Evolutionary conservation across 2,797 vertebrate genomes (phyloP).

Genomic region (Tiaroga cobitis): DNA sequence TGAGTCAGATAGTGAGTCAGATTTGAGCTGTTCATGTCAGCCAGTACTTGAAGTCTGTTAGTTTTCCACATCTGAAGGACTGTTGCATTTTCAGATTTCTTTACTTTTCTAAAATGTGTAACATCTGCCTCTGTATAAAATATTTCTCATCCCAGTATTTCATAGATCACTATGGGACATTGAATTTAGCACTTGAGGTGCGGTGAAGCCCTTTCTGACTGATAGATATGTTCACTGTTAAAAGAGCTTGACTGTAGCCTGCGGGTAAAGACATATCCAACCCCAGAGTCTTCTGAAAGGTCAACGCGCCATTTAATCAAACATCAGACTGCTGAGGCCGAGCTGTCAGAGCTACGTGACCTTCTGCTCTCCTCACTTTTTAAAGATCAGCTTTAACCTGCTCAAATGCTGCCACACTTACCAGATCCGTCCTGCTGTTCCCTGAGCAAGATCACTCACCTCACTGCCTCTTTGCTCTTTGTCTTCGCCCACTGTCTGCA

Average conservation of each 20-base stretch:
- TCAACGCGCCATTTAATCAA: constrained; percentile 80
- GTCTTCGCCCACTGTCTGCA: constrained; percentile 13
- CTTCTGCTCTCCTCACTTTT: constrained; percentile 69
- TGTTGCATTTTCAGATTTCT: neutral
- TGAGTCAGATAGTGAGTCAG: neutral
- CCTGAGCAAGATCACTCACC: constrained; percentile 16
- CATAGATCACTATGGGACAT: constrained; percentile 22
- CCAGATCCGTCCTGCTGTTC: constrained; percentile 9
- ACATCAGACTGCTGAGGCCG: constrained; percentile 71
- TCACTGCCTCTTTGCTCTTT: neutral
- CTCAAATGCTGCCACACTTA: constrained; percentile 40
- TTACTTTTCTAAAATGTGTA: neutral
- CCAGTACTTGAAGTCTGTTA: neutral
- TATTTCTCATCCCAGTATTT: neutral
- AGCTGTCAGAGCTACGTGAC: constrained; percentile 69
- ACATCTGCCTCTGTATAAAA: constrained; percentile 29
- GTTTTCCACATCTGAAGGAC: neutral
- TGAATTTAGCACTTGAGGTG: constrained; percentile 42
- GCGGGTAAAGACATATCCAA: constrained; percentile 70
- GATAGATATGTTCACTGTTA: constrained; percentile 73
- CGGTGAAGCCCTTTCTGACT: constrained; percentile 52
- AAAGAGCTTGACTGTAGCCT: constrained; percentile 64
- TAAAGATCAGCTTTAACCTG: constrained; percentile 78
- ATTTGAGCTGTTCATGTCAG: neutral
- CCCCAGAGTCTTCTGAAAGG: constrained; percentile 76